phyloP scores from a whole-genome alignment of 2,797 vertebrate genomes.

The Anisognathus igniventris region DNA sequence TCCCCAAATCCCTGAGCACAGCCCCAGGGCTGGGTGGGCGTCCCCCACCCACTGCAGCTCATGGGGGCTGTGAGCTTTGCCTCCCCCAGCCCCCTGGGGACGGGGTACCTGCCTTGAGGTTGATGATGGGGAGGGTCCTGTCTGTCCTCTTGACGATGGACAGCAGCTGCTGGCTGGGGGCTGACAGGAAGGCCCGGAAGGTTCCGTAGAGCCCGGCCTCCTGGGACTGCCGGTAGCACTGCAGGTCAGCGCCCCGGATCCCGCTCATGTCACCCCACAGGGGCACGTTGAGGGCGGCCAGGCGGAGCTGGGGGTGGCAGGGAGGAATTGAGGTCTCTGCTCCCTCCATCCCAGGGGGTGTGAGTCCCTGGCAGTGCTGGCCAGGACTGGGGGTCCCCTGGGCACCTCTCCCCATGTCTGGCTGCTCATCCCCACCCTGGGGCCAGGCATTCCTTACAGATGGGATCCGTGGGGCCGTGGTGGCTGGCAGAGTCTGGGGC shows the following conservation, averaged over 20 bases:
- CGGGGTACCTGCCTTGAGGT: constrained; percentile 53
- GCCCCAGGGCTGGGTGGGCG: accelerated
- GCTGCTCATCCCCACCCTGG: background rate
- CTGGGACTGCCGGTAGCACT: constrained; percentile 66
- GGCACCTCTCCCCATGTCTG: background rate
- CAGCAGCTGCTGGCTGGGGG: constrained; percentile 32
- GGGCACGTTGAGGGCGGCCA: constrained; percentile 56
- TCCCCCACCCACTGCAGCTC: accelerated
- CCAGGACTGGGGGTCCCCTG: accelerated
- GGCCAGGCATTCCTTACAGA: constrained; percentile 30
- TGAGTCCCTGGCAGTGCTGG: accelerated
- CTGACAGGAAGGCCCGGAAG: constrained; percentile 62
- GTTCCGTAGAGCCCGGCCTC: constrained; percentile 57
- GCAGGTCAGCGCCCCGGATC: constrained; percentile 57
- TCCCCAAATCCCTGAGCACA: accelerated
- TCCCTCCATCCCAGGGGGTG: accelerated
- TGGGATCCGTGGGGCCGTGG: constrained; percentile 10
- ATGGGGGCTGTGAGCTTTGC: accelerated
- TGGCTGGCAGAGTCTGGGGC: background rate
- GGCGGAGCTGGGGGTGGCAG: constrained; percentile 27
- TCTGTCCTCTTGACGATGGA: constrained; percentile 62
- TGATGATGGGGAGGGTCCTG: constrained; percentile 56
- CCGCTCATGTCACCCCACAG: constrained; percentile 38
- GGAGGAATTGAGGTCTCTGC: background rate
- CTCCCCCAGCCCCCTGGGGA: accelerated